Conservation (phyloP, 2,888 invertebrate genomes). For the Rhagonycha lutea region DNA sequence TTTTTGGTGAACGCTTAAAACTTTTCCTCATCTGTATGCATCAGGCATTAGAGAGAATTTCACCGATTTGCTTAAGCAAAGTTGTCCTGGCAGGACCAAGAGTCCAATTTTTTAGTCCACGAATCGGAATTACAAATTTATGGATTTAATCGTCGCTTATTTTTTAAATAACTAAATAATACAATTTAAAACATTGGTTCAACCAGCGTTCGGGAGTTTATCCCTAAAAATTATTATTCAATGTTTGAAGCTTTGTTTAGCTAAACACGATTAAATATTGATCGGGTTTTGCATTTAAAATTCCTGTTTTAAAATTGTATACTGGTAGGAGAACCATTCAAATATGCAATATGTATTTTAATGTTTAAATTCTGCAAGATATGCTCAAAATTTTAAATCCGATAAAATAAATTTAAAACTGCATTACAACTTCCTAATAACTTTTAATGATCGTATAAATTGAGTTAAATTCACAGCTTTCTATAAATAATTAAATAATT, state of each 20-base stretch:
- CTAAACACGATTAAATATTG: neutral
- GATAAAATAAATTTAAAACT: neutral
- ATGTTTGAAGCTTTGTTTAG: neutral
- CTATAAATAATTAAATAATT: neutral
- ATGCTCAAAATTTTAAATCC: neutral
- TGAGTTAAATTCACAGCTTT: neutral
- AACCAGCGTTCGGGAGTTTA: neutral
- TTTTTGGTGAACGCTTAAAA: no score
- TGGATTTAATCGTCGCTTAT: no score
- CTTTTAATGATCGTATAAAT: neutral
- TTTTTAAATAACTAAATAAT: no score
- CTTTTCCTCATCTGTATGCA: no score
- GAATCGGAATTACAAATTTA: no score
- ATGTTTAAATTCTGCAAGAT: neutral
- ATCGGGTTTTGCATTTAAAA: neutral
- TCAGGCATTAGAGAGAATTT: no score
- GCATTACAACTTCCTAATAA: neutral
- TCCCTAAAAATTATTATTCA: neutral
- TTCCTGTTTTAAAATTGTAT: neutral
- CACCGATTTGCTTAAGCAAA: no score
- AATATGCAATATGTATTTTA: neutral
- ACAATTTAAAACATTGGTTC: neutral
- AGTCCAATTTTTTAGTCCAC: no score
- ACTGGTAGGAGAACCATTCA: neutral
- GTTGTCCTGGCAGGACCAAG: no score